These are phyloP conservation scores for Acrocephalus kingi DNA, from an alignment of 2,113 vertebrate species.

Conservation along the genomic window DNA sequence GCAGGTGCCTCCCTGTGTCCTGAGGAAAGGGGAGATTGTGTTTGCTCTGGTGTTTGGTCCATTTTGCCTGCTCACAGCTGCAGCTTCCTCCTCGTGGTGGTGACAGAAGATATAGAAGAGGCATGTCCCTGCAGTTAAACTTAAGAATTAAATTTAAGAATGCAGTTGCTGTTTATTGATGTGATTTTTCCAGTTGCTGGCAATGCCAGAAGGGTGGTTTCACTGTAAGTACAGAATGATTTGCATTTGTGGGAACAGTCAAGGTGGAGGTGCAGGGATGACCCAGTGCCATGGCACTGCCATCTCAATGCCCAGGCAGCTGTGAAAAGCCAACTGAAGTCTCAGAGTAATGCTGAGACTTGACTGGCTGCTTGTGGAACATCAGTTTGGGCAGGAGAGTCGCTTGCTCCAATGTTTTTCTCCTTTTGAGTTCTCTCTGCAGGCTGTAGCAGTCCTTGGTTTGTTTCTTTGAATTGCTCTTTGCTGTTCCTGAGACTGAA, in stretches of 20 bases:
- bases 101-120: neutral
- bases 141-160: neutral
- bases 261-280: neutral
- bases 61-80: neutral
- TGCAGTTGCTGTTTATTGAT: neutral
- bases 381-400: neutral
- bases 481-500: neutral
- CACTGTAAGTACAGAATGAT: neutral
- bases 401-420: neutral
- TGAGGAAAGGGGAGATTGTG: fast-evolving
- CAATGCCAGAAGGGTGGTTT: neutral
- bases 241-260: neutral
- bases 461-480: neutral
- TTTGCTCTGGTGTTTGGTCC: neutral
- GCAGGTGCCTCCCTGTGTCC: neutral
- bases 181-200: neutral
- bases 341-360: neutral
- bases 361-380: too few species aligned
- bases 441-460: neutral
- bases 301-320: neutral
- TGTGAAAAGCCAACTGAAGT: neutral
- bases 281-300: neutral
- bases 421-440: neutral
- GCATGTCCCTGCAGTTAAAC: neutral
- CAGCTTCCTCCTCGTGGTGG: neutral